These are phyloP conservation scores for Lutraria lutraria DNA, from an alignment of 2,888 invertebrate genomes.

Conservation along the genomic window DNA sequence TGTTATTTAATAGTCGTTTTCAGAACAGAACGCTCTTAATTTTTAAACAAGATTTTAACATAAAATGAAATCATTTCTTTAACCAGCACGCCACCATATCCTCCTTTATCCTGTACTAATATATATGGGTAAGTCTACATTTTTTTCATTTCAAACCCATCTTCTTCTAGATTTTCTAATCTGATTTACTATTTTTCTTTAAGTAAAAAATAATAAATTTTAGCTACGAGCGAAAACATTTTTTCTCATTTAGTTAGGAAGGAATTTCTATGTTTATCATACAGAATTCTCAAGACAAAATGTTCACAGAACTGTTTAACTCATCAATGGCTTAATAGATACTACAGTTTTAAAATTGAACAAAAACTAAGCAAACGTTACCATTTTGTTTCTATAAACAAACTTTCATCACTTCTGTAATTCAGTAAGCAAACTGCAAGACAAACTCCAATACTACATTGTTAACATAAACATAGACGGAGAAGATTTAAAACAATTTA, in stretches of 20 bases:
- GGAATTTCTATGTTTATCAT: background rate
- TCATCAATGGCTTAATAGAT: background rate
- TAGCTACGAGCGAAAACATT: too few relatives aligned
- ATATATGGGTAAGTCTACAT: too few relatives aligned
- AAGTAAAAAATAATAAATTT: too few relatives aligned
- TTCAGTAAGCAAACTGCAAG: background rate
- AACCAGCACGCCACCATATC: too few relatives aligned
- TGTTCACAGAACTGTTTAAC: background rate
- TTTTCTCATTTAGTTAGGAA: background rate
- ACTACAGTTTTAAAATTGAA: background rate
- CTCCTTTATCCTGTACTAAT: too few relatives aligned
- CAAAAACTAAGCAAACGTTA: background rate
- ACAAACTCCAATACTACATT: background rate
- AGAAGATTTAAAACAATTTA: background rate
- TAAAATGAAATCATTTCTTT: too few relatives aligned
- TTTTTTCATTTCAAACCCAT: too few relatives aligned
- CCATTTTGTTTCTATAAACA: background rate
- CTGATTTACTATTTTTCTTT: too few relatives aligned
- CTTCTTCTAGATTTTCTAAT: too few relatives aligned
- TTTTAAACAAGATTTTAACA: too few relatives aligned
- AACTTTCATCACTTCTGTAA: constrained; percentile 18
- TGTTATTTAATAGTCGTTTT: too few relatives aligned
- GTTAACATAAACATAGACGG: constrained; percentile 13
- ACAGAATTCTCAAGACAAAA: background rate
- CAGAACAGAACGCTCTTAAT: too few relatives aligned